Conservation (phyloP, 2,888 invertebrate species). For the Micoletzkya japonica region DNA sequence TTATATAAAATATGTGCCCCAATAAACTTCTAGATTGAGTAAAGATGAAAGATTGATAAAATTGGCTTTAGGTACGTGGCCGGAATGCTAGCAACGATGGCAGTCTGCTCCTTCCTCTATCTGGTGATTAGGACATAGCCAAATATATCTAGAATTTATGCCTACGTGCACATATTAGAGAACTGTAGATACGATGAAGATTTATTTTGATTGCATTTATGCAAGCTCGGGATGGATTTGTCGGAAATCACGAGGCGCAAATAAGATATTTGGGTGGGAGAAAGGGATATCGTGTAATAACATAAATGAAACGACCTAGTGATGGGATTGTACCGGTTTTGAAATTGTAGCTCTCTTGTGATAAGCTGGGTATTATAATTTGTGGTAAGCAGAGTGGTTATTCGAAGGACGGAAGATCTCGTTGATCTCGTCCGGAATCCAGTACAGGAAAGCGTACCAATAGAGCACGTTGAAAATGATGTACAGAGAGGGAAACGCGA, state of each 20-base stretch:
- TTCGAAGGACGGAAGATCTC: slow-evolving; percentile 5
- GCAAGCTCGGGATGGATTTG: background rate
- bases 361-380: no score
- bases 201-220: background rate
- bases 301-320: slow-evolving; percentile 9
- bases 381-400: background rate
- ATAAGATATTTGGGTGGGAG: slow-evolving; percentile 3
- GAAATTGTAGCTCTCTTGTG: slow-evolving; percentile 3
- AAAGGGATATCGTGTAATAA: background rate
- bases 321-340: background rate
- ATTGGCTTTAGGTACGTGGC: slow-evolving; percentile 1
- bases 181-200: background rate
- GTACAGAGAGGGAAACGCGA: slow-evolving; percentile 79
- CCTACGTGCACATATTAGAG: no score
- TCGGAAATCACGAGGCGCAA: background rate
- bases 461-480: slow-evolving; percentile 80
- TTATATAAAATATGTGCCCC: no score
- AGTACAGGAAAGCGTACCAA: slow-evolving; percentile 76
- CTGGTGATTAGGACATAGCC: slow-evolving; percentile 4
- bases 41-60: no score
- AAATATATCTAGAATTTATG: no score
- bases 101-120: slow-evolving; percentile 15
- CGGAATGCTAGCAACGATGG: slow-evolving; percentile 9
- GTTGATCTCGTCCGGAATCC: slow-evolving; percentile 58
- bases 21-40: no score